phyloP scores from a whole-genome alignment of 2,113 vertebrate species.

The Pipa parva region DNA sequence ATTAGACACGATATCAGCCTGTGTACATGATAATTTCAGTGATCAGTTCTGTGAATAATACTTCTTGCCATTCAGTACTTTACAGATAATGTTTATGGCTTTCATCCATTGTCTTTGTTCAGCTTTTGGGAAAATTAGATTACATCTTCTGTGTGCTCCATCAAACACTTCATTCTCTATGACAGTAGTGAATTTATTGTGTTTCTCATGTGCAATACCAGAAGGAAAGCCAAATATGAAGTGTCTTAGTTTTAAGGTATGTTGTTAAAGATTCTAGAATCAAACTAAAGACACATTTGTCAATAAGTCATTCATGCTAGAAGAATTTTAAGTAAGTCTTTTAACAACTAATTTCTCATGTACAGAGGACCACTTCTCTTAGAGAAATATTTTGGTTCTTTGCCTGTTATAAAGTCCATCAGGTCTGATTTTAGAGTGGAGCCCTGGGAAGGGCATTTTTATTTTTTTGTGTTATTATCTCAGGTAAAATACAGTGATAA shows the following conservation, averaged over 20 bases:
- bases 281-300: not conserved
- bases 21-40: constrained; percentile 16
- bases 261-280: constrained; percentile 13
- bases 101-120: constrained; percentile 18
- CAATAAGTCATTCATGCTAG: too few relatives aligned
- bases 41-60: constrained; percentile 30
- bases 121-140: constrained; percentile 28
- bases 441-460: too few relatives aligned
- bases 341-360: too few relatives aligned
- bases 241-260: not conserved
- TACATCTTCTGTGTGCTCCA: constrained; percentile 17
- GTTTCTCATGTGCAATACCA: constrained; percentile 27
- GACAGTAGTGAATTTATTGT: constrained; percentile 21
- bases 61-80: constrained; percentile 19
- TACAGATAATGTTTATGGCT: constrained; percentile 16
- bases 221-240: constrained; percentile 19
- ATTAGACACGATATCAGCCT: constrained; percentile 36
- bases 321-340: too few relatives aligned
- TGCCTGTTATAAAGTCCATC: too few relatives aligned
- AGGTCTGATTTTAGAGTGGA: too few relatives aligned
- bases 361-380: too few relatives aligned
- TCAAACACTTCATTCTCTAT: constrained; percentile 33
- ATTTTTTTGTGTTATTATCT: too few relatives aligned
- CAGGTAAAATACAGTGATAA: too few relatives aligned
- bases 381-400: too few relatives aligned